phyloP scores from a whole-genome alignment of 2,797 vertebrate genomes.

The Sebastes taczanowskii region DNA sequence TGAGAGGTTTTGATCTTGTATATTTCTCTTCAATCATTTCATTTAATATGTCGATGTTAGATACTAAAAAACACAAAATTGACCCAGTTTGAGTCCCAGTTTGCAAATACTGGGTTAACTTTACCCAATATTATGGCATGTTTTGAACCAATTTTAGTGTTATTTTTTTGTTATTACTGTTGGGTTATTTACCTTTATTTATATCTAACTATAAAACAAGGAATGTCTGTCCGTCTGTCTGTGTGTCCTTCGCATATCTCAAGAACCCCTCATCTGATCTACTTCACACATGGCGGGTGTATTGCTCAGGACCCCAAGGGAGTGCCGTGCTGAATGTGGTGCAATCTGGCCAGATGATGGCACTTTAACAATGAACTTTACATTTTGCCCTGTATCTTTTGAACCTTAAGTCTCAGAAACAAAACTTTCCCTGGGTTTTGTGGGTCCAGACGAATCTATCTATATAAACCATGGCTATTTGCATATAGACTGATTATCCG shows the following conservation, averaged over 20 bases:
- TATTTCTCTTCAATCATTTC: not conserved
- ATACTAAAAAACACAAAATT: not conserved
- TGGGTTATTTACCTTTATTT: not conserved
- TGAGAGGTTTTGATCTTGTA: not conserved
- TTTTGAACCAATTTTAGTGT: not conserved
- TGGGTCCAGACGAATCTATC: too few species aligned
- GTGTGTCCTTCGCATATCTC: not conserved
- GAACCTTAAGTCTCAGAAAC: too few species aligned
- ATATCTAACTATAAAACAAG: not conserved
- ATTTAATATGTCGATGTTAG: not conserved
- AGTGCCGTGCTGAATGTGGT: too few species aligned
- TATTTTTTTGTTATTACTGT: not conserved
- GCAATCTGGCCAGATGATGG: too few species aligned
- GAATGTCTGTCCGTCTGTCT: not conserved
- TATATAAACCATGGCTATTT: rapidly evolving
- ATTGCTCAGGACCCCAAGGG: too few species aligned
- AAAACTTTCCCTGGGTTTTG: too few species aligned
- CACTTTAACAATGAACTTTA: too few species aligned
- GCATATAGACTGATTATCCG: too few species aligned
- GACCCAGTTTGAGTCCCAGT: slow-evolving; percentile 6
- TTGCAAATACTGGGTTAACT: not conserved
- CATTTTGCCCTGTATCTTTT: too few species aligned
- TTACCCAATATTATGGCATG: too few species aligned
- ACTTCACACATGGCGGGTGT: not conserved
- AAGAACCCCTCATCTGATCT: not conserved